A percentile compares a stretch with the other conserved stretches of the same genome.
Conservation (phyloP, 2,888 invertebrate genomes). For the Lagria hirta region DNA sequence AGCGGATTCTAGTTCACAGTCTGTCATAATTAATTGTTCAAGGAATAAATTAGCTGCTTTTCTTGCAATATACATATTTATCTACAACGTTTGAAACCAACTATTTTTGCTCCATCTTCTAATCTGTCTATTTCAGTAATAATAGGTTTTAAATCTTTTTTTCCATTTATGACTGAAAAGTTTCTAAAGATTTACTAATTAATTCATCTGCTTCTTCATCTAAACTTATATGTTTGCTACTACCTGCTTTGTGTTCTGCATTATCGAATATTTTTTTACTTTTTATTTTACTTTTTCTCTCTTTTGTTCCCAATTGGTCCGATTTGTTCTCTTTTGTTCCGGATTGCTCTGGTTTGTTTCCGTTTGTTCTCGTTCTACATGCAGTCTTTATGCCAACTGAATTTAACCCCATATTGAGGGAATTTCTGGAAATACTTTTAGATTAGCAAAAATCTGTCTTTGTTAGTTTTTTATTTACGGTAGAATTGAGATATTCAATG, state of each 20-base stretch:
- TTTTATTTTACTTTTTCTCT: slow-evolving; percentile 12
- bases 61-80: slow-evolving; percentile 6
- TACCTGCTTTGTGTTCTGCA: slow-evolving; percentile 10
- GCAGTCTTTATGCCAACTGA: background rate
- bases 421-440: slow-evolving; percentile 1
- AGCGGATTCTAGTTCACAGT: slow-evolving; percentile 24
- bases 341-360: slow-evolving; percentile 1
- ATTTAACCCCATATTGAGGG: background rate
- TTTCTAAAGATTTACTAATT: slow-evolving; percentile 22
- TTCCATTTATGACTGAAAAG: slow-evolving; percentile 16
- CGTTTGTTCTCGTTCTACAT: slow-evolving; percentile 1
- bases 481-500: slow-evolving; percentile 1
- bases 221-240: slow-evolving; percentile 15
- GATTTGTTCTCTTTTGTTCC: slow-evolving; percentile 1
- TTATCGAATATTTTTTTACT: slow-evolving; percentile 8
- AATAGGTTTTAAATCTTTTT: slow-evolving; percentile 13
- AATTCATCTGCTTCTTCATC: slow-evolving; percentile 19
- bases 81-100: slow-evolving; percentile 19
- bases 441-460: slow-evolving; percentile 1
- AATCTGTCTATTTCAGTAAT: slow-evolving; percentile 13
- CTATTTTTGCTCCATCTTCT: slow-evolving; percentile 20
- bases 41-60: slow-evolving; percentile 18
- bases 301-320: slow-evolving; percentile 1
- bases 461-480: slow-evolving; percentile 1
- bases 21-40: slow-evolving; percentile 26